Evolutionary conservation across 2,797 vertebrate species (phyloP), one percentile per base, ranked within the genome.

Genomic region (Phrynocephalus vlangalii): DNA sequence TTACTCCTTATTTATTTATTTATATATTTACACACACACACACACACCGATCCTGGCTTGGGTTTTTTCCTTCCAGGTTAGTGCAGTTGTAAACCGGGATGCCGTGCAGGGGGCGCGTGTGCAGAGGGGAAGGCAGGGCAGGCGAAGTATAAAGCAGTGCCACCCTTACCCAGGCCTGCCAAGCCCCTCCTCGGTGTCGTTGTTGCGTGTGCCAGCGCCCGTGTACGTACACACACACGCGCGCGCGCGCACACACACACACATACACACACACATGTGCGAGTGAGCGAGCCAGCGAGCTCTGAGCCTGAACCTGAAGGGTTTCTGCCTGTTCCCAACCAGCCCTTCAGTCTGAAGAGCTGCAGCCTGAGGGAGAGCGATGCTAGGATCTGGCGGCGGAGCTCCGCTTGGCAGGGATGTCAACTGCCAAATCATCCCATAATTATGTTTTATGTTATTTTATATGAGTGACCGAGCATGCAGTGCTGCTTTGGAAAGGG

Each of bases 391-490:
- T 97, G 96, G 96, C 96, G 72, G 93, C 90, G 96, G 95, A 95
- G 92, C 85, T 80, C 89, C 90, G 90, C 94, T 97, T 97, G 96
- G 96, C 96, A 96, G 95, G 94, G 94, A 91, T 92, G 91, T 95
- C 96, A 94, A 95, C 96, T 97, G 96, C 96, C 96, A 97, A 95
- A 97, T 96, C 96, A 97, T 96, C 96, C 96, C 97, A 96, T 97
- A 97, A 97, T 96, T 96, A 97, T 96, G 95, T 95, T 96, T 96
- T 96, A 96, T 96, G 96, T 97, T 97, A 96, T 97, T 97, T 96
- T 66, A 95, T 97, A 96, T 96, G 97, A 97, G 96, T 92, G 93
- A 96, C 94, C 96, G 96, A 96, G 96, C 96, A 95, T 94, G 96
- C 96, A 96, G 95, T 94, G 95, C 95, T 96, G 94, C 96, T 97